Evolutionary conservation across 2,797 vertebrate genomes (phyloP), one percentile per base, ranked within the genome.

Genomic region (Epinephelus coioides): DNA sequence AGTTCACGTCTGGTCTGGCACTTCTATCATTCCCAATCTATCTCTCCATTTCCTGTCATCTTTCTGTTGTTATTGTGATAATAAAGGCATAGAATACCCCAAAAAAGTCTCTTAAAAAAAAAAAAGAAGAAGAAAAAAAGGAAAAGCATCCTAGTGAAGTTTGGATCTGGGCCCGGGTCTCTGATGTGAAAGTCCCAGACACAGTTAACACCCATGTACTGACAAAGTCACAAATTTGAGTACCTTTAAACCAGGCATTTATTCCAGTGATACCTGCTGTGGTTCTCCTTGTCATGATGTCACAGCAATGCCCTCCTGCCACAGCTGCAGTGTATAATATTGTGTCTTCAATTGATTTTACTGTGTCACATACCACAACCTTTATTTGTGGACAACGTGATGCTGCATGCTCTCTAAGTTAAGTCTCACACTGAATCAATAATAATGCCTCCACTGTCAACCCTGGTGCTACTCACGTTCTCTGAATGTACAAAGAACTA

Each of bases 301-400:
- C 44, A 25, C 11, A 66, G 60, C 11, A 64, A 9, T n/a, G 44
- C 44, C 25, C 55, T 43, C 15, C 4, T 69, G 25, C 43, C 60
- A 64, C 60, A 18, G 40, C 68, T 56, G 60, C 44, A 65, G 19
- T 72, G 21, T 66, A 38, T 54, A 66, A 51, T 43, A 55, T 47
- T 25, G 25, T 56, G 57, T 70, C 21, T 25, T 1, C 38, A 51
- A 72, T 72, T 78, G 76, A 67, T 72, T 72, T 71, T 25, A 47
- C 38, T 46, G 15, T 38, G 63, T 66, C 55, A 66, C 23, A 27
- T 49, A 72, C 6, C 47, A 40, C 69, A 78, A 25, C 55, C 66
- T 57, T 60, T 66, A 38, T 23, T 53, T 66, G 61, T 60, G 54
- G 54, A 46, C 19, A 53, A 30, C 13, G n/a, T 53, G 34, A 66